These are phyloP conservation scores for Pteria penguin DNA, from an alignment of 2,888 invertebrate genomes.

Conservation along the genomic window DNA sequence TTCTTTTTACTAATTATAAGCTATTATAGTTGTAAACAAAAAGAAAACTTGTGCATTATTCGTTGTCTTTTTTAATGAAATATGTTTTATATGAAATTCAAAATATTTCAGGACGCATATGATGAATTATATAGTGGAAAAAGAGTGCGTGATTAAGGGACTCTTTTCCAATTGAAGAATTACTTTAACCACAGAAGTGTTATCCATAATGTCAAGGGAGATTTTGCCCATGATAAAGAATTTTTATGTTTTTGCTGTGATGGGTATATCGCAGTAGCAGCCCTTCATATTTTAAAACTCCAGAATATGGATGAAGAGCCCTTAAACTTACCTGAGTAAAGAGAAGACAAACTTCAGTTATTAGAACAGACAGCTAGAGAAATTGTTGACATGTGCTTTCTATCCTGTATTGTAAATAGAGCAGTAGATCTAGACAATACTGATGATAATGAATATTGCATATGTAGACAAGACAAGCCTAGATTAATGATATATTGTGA, in stretches of 20 bases:
- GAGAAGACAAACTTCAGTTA: conserved; percentile 6
- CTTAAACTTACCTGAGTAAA: conserved; percentile 4
- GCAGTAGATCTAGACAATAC: background rate
- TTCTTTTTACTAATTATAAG: no score
- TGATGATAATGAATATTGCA: conserved; percentile 6
- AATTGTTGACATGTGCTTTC: conserved; percentile 38
- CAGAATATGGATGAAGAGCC: conserved; percentile 7
- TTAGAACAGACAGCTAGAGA: conserved; percentile 13
- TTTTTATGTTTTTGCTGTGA: conserved; percentile 37
- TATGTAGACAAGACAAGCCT: background rate
- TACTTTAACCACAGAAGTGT: conserved; percentile 43
- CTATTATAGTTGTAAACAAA: no score
- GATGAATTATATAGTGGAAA: conserved; percentile 34
- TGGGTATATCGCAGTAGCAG: conserved; percentile 36
- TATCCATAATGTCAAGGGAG: conserved; percentile 40
- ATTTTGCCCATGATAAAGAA: conserved; percentile 43
- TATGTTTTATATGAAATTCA: no score
- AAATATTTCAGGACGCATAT: conserved; percentile 42
- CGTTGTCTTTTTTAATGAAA: no score
- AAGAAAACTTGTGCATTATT: no score
- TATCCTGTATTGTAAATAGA: conserved; percentile 9
- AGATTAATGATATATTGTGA: conserved; percentile 38
- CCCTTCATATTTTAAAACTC: conserved; percentile 23
- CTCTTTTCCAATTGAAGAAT: conserved; percentile 44
- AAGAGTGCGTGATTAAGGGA: conserved; percentile 37